These are phyloP conservation scores for Chelon labrosus DNA, from an alignment of 2,797 vertebrate genomes.

Conservation along the genomic window DNA sequence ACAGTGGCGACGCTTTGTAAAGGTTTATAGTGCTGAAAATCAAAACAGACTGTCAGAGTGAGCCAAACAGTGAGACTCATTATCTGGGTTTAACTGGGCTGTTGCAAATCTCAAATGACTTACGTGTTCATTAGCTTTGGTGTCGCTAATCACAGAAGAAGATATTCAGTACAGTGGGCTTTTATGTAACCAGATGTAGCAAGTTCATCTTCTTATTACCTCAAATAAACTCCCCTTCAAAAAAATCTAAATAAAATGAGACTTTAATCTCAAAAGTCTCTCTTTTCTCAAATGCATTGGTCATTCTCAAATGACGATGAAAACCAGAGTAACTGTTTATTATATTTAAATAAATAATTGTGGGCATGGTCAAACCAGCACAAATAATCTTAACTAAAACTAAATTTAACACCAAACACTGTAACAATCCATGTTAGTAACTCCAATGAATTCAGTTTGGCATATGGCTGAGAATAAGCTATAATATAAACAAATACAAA, in stretches of 20 bases:
- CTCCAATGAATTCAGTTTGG: no score
- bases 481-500: neutral
- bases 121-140: neutral
- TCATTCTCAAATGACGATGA: no score
- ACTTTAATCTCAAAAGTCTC: neutral
- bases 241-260: neutral
- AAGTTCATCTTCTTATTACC: neutral
- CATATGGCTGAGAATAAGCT: neutral
- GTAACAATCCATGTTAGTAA: no score
- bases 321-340: no score
- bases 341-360: no score
- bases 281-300: no score
- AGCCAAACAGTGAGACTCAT: neutral
- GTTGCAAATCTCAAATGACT: neutral
- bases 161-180: conserved; percentile 5
- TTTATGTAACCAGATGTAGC: conserved; percentile 18
- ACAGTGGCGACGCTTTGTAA: neutral
- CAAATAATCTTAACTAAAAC: no score
- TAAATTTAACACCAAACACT: no score
- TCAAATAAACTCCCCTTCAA: neutral
- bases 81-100: neutral
- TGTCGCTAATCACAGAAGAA: neutral
- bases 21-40: neutral
- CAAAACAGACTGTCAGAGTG: neutral
- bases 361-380: no score